Evolutionary conservation across 2,888 invertebrate genomes (phyloP).

Genomic region (Dicranocentrus wangi): DNA sequence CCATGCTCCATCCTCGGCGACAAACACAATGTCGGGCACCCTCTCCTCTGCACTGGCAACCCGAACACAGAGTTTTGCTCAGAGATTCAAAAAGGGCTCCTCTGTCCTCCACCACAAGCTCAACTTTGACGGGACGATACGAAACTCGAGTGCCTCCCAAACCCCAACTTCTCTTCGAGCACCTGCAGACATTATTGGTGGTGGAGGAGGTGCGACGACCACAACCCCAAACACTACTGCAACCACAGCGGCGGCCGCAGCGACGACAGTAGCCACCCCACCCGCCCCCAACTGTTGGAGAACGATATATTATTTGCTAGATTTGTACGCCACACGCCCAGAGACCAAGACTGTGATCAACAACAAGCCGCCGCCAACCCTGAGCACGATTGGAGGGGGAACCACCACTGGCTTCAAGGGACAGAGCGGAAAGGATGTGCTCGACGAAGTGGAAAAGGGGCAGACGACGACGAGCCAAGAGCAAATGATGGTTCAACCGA

Average conservation of each 20-base stretch:
- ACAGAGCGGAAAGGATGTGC: conserved; percentile 59
- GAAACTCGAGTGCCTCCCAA: conserved; percentile 70
- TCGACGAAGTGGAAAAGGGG: conserved; percentile 72
- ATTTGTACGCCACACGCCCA: conserved; percentile 94
- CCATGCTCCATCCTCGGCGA: conserved; percentile 40
- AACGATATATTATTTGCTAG: conserved; percentile 92
- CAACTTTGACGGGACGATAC: conserved; percentile 63
- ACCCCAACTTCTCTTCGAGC: conserved; percentile 71
- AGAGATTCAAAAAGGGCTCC: conserved; percentile 85
- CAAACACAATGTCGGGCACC: conserved; percentile 57
- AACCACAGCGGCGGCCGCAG: conserved; percentile 5
- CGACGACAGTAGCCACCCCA: conserved; percentile 15
- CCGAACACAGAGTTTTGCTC: conserved; percentile 90
- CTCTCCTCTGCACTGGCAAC: conserved; percentile 70
- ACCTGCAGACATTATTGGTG: conserved; percentile 59
- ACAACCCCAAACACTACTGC: conserved; percentile 13
- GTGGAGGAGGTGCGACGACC: conserved; percentile 12
- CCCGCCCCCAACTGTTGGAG: conserved; percentile 89
- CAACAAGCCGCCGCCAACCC: conserved; percentile 44
- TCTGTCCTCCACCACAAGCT: conserved; percentile 78
- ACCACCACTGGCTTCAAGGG: conserved; percentile 40
- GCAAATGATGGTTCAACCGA: conserved; percentile 30
- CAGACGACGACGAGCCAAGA: conserved; percentile 52
- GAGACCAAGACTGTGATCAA: conserved; percentile 94
- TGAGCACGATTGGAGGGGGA: too few relatives aligned